Percentiles rank a stretch among this genome's conserved stretches.
phyloP scores from a whole-genome alignment of 1,140 invertebrate species.

The Homarus americanus region DNA sequence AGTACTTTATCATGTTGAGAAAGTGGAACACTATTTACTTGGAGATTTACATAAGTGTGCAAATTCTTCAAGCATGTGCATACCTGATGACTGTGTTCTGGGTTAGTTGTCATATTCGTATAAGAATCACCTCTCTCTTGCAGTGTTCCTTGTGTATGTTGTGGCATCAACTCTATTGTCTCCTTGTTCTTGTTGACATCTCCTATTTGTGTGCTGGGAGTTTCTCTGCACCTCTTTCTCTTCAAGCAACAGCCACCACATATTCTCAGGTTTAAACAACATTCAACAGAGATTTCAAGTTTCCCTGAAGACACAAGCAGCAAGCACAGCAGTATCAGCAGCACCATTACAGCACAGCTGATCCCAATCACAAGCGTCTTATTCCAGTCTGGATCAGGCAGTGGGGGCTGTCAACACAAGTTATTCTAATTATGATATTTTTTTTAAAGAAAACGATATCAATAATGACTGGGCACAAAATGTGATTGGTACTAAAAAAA shows the following conservation, averaged over 20 bases:
- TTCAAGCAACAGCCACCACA: not conserved
- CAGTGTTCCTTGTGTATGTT: not conserved
- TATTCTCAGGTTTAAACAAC: not conserved
- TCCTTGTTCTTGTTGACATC: not conserved
- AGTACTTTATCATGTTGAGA: not conserved
- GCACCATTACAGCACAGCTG: not conserved
- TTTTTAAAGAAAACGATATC: not conserved
- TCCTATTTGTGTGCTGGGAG: not conserved
- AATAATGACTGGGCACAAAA: no score
- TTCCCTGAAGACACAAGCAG: not conserved
- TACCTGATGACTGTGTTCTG: not conserved
- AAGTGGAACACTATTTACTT: not conserved
- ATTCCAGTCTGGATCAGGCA: not conserved
- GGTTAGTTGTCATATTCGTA: not conserved
- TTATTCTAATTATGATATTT: slow-evolving; percentile 3
- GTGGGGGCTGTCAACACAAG: not conserved
- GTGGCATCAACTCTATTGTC: not conserved
- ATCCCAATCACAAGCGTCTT: not conserved
- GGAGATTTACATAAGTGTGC: slow-evolving; percentile 1
- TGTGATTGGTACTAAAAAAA: no score
- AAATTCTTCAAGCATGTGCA: not conserved
- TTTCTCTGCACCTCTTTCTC: not conserved
- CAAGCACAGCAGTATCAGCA: not conserved
- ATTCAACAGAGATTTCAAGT: not conserved
- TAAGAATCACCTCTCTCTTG: not conserved